Base-by-base conservation (phyloP, 2,888 invertebrate genomes). In the Drosophila prolongata region DNA sequence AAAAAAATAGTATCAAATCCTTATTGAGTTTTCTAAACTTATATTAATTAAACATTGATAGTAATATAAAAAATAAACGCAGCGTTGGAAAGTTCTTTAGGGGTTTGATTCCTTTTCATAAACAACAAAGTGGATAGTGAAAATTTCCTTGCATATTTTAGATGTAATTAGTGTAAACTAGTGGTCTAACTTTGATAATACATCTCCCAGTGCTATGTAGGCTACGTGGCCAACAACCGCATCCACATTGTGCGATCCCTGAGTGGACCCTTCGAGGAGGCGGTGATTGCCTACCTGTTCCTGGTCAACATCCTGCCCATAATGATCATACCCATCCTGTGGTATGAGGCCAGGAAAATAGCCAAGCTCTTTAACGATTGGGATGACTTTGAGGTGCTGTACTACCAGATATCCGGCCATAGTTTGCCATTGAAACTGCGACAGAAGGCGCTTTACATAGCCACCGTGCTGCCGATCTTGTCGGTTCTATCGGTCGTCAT, bases 281-380 rank as follows among this genome's bases (percentile, higher is more conserved):
- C 95, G 0, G 96, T 95, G 0, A 95, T 96, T 80, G 95, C 95
- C 65, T 96, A 96, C 86, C 92, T 96, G 0, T 96, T 96, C 79
- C 94, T 95, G n/a, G 95, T 95, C 0, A 95, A 95, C 87, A 92
- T 96, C 68, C 93, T 95, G 67, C 95, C 95, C 0, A 93, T 95
- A 81, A 91, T 94, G 13, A 91, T 93, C 0, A 93, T 95, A 46
- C 95, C 95, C 0, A 93, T 95, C 49, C 90, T 95, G 60, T 95
- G 95, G 94, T 94, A 94, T 78, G 95, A 95, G 87, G 94, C 95
- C 0, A 91, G 92, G n/a, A 95, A 95, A 90, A 93, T 95, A 57
- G 94, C 94, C 0, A 57, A 49, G 0, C 70, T 91, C 2, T 82
- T 91, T 42, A 95, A 95, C 58, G 94, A 94, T 73, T 95, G 95